These are phyloP conservation scores for Steinernema feltiae DNA, from an alignment of 1,140 invertebrate genomes.

Conservation along the genomic window DNA sequence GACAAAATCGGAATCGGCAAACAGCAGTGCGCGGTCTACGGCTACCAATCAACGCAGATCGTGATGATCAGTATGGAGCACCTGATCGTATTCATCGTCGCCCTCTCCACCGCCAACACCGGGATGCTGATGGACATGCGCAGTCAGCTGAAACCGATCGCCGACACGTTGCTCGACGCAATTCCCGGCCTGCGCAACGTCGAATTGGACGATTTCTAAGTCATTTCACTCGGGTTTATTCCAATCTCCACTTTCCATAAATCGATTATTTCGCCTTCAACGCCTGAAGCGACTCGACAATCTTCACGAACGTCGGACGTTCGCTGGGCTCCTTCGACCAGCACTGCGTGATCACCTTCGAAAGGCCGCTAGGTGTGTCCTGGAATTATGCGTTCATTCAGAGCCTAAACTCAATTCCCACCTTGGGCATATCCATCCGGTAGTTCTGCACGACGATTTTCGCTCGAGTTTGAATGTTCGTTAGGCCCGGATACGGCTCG, in stretches of 20 bases:
- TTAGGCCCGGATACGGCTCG: constrained; percentile 44
- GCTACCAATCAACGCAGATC: constrained; percentile 41
- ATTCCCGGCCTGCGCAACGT: background rate
- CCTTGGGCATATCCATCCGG: constrained; percentile 43
- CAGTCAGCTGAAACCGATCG: constrained; percentile 26
- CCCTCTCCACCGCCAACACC: constrained; percentile 43
- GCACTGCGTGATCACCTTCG: background rate
- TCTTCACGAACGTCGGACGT: background rate
- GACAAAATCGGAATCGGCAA: constrained; percentile 43
- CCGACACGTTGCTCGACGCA: background rate
- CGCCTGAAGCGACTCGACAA: background rate
- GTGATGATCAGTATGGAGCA: constrained; percentile 38
- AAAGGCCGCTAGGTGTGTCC: background rate
- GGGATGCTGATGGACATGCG: constrained; percentile 36
- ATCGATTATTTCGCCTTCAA: background rate
- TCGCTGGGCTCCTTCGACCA: background rate
- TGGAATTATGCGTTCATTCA: background rate
- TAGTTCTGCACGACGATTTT: constrained; percentile 45
- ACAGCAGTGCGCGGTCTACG: constrained; percentile 44
- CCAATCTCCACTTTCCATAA: background rate
- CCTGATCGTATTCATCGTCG: constrained; percentile 43
- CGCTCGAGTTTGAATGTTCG: constrained; percentile 40
- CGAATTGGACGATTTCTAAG: background rate
- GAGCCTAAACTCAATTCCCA: background rate
- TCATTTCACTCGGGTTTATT: background rate